These are phyloP conservation scores for Zhuqinia jingwanae DNA, from an alignment of 2,888 invertebrate species.

Conservation along the genomic window DNA sequence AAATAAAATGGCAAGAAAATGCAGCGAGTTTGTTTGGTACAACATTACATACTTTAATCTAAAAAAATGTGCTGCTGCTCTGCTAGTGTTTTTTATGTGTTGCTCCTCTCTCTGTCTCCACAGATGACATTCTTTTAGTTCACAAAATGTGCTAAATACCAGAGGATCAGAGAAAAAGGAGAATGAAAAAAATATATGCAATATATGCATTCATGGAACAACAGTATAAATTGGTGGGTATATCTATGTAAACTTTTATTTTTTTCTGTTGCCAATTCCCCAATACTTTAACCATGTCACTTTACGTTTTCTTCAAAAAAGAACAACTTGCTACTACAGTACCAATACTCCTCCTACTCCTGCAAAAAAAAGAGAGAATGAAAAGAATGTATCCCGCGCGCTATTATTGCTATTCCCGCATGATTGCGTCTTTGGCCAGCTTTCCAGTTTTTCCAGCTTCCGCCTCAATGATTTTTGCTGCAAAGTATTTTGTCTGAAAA, in stretches of 20 bases:
- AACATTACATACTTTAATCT: background rate
- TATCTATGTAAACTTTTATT: slow-evolving; percentile 16
- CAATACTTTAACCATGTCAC: background rate
- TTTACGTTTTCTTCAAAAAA: too few species aligned
- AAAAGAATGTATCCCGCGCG: slow-evolving; percentile 18
- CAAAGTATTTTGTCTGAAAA: background rate
- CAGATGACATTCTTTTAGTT: background rate
- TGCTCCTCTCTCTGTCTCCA: background rate
- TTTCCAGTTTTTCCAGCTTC: slow-evolving; percentile 56
- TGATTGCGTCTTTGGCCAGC: slow-evolving; percentile 66
- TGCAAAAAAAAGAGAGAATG: background rate
- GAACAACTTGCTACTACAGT: too few species aligned
- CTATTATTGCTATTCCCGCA: slow-evolving; percentile 44
- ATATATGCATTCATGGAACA: slow-evolving; percentile 33
- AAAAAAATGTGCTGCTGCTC: too few species aligned
- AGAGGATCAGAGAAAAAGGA: slow-evolving; percentile 36
- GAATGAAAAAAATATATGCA: slow-evolving; percentile 35
- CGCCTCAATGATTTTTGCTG: slow-evolving; percentile 43
- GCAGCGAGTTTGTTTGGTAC: background rate
- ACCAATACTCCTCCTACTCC: too few species aligned
- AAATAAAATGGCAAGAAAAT: background rate
- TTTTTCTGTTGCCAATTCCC: background rate
- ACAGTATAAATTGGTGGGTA: slow-evolving; percentile 16
- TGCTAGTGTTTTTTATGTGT: too few species aligned
- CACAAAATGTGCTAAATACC: slow-evolving; percentile 56